phyloP scores from a whole-genome alignment of 2,113 vertebrate genomes.

The Macrotus californicus region DNA sequence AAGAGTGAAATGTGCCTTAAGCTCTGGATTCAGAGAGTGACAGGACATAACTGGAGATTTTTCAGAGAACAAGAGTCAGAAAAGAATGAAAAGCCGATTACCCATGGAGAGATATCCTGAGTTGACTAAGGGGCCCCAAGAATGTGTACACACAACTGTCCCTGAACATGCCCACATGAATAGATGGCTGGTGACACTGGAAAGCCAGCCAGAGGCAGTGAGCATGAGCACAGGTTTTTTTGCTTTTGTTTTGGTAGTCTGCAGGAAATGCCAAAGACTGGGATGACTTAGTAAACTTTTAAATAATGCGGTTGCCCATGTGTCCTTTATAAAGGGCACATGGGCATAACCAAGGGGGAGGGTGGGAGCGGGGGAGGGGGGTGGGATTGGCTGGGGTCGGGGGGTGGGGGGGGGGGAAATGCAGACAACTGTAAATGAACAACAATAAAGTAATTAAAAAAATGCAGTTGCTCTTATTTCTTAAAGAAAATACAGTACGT shows the following conservation, averaged over 20 bases:
- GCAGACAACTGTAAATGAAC: too few species aligned
- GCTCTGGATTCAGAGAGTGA: neutral
- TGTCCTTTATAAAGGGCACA: too few species aligned
- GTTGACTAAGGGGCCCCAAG: neutral
- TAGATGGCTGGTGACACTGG: neutral
- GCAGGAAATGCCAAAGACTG: neutral
- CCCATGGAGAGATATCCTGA: neutral
- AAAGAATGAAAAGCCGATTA: neutral
- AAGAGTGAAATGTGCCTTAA: neutral
- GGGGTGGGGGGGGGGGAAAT: too few species aligned
- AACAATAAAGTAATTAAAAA: too few species aligned
- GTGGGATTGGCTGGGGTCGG: too few species aligned
- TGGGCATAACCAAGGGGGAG: too few species aligned
- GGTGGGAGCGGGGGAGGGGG: too few species aligned
- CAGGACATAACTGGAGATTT: neutral
- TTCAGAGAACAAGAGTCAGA: neutral
- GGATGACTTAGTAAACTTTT: neutral
- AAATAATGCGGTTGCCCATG: neutral
- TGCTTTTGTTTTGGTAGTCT: neutral
- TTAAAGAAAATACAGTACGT: neutral
- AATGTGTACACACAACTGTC: neutral
- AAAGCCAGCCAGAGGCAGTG: neutral
- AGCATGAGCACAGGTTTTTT: neutral
- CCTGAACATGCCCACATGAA: neutral
- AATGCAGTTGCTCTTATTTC: neutral